Conservation (phyloP, 1,140 invertebrate genomes). For the Conus betulinus region DNA sequence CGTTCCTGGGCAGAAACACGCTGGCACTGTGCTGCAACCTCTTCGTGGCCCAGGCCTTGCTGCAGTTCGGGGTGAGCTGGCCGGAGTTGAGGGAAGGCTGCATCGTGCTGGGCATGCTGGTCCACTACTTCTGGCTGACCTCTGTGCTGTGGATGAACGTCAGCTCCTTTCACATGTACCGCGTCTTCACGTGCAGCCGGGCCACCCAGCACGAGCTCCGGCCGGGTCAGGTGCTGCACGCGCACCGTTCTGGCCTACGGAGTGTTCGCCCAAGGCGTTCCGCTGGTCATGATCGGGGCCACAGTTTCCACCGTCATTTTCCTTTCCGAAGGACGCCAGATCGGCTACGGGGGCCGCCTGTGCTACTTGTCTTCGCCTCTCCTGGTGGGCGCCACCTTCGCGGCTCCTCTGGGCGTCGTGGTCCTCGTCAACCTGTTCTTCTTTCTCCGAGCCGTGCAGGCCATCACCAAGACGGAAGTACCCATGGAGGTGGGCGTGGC, state of each 20-base stretch:
- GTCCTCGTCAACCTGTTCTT: constrained; percentile 45
- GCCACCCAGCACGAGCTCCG: not conserved
- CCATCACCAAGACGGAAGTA: constrained; percentile 4
- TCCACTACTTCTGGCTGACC: constrained; percentile 29
- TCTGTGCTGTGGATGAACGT: constrained; percentile 26
- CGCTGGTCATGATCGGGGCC: constrained; percentile 14
- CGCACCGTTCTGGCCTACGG: not conserved
- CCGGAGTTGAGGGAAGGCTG: not conserved
- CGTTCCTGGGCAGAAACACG: constrained; percentile 21
- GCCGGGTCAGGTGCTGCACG: not conserved
- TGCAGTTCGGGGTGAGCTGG: constrained; percentile 12
- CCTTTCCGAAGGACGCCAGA: not conserved
- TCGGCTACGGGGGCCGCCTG: constrained; percentile 39
- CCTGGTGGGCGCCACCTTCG: constrained; percentile 36
- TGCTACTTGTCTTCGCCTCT: constrained; percentile 46
- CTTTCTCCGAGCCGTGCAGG: constrained; percentile 35
- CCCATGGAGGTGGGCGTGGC: not conserved
- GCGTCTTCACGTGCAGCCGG: not conserved
- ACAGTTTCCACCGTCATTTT: not conserved
- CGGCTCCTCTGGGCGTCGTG: constrained; percentile 30
- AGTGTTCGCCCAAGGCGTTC: constrained; percentile 26
- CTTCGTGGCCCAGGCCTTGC: constrained; percentile 19
- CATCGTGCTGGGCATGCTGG: not conserved
- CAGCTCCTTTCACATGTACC: constrained; percentile 27
- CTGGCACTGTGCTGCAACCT: constrained; percentile 14